Conservation (phyloP, 2,888 invertebrate genomes). For the Poecilobothrus nobilitatus region DNA sequence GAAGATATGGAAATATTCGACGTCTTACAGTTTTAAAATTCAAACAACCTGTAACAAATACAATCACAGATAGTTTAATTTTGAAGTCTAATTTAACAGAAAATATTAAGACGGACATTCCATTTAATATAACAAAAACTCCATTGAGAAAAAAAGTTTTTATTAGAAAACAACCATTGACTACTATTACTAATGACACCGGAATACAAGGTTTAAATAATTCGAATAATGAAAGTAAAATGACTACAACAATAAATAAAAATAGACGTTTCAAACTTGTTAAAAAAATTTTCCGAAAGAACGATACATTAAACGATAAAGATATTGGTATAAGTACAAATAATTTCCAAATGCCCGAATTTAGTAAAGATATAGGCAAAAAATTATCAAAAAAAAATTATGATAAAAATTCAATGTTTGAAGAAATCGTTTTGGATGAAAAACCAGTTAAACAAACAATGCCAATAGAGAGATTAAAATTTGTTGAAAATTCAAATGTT, state of each 20-base stretch:
- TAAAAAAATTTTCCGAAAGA: background rate
- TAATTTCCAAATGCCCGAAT: too few relatives aligned
- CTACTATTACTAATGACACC: conserved; percentile 1
- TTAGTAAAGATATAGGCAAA: background rate
- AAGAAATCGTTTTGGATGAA: background rate
- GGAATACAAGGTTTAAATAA: background rate
- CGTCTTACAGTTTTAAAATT: conserved; percentile 17
- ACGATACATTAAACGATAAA: background rate
- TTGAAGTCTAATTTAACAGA: background rate
- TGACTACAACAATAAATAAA: too few relatives aligned
- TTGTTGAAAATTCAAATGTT: conserved; percentile 13
- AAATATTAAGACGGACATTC: background rate
- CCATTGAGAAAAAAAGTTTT: background rate
- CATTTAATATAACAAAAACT: background rate
- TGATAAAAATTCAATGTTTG: background rate
- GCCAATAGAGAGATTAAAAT: conserved; percentile 23
- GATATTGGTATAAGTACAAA: background rate
- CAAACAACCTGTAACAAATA: conserved; percentile 14
- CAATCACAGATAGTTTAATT: background rate
- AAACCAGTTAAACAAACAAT: conserved; percentile 28
- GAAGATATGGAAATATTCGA: conserved; percentile 10
- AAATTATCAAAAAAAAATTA: background rate
- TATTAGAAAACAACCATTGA: conserved; percentile 16
- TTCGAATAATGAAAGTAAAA: too few relatives aligned
- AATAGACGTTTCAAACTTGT: background rate